These are phyloP conservation scores for Tipula lateralis DNA, from an alignment of 2,888 invertebrate genomes.

Conservation along the genomic window DNA sequence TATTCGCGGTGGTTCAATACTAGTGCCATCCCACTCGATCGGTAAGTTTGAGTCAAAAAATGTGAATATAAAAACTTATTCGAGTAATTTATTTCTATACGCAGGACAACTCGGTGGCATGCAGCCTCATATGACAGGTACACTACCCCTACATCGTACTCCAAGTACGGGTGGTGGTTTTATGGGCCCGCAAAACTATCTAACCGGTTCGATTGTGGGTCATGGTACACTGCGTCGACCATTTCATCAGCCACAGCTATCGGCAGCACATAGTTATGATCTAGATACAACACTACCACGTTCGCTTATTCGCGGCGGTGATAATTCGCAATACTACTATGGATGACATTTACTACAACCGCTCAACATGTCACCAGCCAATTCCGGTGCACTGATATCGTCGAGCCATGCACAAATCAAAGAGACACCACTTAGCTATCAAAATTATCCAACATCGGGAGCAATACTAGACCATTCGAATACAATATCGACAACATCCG, in stretches of 20 bases:
- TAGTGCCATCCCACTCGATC: background rate
- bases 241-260: conserved; percentile 36
- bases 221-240: conserved; percentile 46
- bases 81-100: background rate
- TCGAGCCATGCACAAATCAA: conserved; percentile 1
- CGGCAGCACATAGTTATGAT: background rate
- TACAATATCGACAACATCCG: background rate
- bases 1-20: conserved; percentile 31
- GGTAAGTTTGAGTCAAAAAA: conserved; percentile 31
- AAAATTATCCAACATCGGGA: conserved; percentile 41
- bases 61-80: background rate
- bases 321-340: conserved; percentile 43
- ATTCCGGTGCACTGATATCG: background rate
- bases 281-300: conserved; percentile 45
- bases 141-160: background rate
- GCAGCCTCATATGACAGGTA: background rate
- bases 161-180: conserved; percentile 12
- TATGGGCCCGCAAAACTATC: conserved; percentile 36
- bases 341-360: conserved; percentile 47
- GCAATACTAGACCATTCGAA: conserved; percentile 13
- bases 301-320: conserved; percentile 36
- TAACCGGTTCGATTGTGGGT: conserved; percentile 41
- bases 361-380: background rate
- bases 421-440: conserved; percentile 25
- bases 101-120: conserved; percentile 2